Base-by-base conservation (phyloP, 2,888 invertebrate species). In the Oithona nana region DNA sequence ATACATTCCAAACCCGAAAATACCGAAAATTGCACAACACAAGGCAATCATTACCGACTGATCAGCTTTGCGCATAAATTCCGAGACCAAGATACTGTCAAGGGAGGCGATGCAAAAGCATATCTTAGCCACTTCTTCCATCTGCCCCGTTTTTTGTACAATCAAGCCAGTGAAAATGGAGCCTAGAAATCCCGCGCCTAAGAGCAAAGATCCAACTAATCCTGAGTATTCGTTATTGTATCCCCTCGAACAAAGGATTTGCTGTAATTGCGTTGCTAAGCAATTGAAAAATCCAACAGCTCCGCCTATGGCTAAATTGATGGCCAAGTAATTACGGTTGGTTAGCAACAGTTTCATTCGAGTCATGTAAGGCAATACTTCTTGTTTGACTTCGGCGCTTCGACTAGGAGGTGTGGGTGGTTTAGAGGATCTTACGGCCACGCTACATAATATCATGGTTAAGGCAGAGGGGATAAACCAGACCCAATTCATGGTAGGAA, bases 211-310 rank as follows among this genome's bases (percentile, higher is more conserved):
- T 16, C 57, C 57, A 13, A 16, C 16, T 3, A 57, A 30, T 13
- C 57, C 57, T 2, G 31, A 57, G 29, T n/a, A 57, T 24, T 20
- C 16, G 24, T 28, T 29, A 16, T 26, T 11, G n/a, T 57, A 57
- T 3, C 31, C 31, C 28, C 57, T 28, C n/a, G 57, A 28, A 29
- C 57, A 57, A 28, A 57, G 26, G 3, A 57, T 13, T 29, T 57
- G 57, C 20, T 31, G 29, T 16, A 57, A 16, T 31, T 57, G 57
- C 2, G 57, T 28, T 3, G 30, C 20, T n/a, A 57, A 57, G 20
- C n/a, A 16, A 57, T 57, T 57, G 16, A 57, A 57, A n/a, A 30
- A 57, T n/a, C 57, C 57, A 57, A 57, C 28, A 1, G 57, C 28
- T 3, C 57, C 57, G 3, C 57, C 57, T 3, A 57, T 29, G 11